Conservation (phyloP, 2,113 vertebrate species). For the Pseudorectes ferrugineus region DNA sequence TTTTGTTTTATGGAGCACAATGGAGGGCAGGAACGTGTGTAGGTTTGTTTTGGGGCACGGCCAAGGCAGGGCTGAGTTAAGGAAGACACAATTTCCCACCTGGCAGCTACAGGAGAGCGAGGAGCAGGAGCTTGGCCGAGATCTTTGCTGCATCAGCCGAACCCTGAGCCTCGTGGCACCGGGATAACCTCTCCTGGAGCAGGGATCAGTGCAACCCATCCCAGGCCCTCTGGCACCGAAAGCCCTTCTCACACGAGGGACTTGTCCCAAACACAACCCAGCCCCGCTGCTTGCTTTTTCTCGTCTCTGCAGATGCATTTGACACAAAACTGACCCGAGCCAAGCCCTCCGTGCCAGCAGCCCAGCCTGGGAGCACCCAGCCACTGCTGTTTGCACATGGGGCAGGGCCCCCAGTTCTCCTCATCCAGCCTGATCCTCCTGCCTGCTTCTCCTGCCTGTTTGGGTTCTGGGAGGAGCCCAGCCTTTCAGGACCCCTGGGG, state of each 20-base stretch:
- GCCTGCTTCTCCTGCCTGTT: background rate
- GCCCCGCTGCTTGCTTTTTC: background rate
- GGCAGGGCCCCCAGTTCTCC: background rate
- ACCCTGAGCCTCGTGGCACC: background rate
- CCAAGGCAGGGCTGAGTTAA: background rate
- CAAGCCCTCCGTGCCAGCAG: background rate
- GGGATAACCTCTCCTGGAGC: background rate
- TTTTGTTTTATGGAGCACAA: background rate
- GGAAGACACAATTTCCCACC: background rate
- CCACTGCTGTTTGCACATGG: background rate
- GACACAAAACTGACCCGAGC: fast-evolving
- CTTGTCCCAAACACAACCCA: background rate
- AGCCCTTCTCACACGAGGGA: background rate
- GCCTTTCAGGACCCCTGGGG: background rate
- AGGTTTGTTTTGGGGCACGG: background rate
- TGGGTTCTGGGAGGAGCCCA: background rate
- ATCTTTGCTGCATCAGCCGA: fast-evolving
- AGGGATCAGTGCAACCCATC: background rate
- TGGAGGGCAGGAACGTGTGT: fast-evolving
- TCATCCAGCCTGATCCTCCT: background rate
- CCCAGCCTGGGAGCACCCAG: background rate
- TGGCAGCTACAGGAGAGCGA: background rate
- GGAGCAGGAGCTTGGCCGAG: background rate
- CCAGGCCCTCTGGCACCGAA: background rate
- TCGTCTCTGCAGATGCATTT: background rate